Percentiles rank a stretch among this genome's conserved stretches.
phyloP scores from a whole-genome alignment of 2,113 vertebrate genomes.

The Spea bombifrons region DNA sequence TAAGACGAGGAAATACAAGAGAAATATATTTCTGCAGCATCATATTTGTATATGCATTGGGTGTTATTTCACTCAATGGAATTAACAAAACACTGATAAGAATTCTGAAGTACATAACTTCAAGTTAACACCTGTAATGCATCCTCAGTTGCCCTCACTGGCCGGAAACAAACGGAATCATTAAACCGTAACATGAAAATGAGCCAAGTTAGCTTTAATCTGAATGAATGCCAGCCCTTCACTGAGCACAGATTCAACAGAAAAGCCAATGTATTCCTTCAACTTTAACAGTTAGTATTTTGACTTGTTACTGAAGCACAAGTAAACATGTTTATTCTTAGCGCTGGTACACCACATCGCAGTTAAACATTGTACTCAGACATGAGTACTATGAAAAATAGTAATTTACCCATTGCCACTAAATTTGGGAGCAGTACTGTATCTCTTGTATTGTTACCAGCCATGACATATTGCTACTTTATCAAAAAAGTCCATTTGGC shows the following conservation, averaged over 20 bases:
- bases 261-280: slow-evolving; percentile 16
- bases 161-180: slow-evolving; percentile 28
- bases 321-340: not conserved
- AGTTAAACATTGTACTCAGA: too few relatives aligned
- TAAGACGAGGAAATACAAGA: too few relatives aligned
- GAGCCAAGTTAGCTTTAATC: slow-evolving; percentile 37
- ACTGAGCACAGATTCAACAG: slow-evolving; percentile 37
- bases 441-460: too few relatives aligned
- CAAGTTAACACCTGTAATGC: slow-evolving; percentile 38
- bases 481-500: too few relatives aligned
- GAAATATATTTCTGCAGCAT: too few relatives aligned
- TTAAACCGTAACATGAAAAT: slow-evolving; percentile 29
- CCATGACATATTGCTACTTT: too few relatives aligned
- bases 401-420: too few relatives aligned
- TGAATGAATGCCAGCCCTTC: slow-evolving; percentile 36
- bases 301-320: slow-evolving; percentile 23
- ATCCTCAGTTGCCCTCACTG: slow-evolving; percentile 40
- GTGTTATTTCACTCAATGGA: too few relatives aligned
- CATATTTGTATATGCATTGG: too few relatives aligned
- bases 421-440: too few relatives aligned
- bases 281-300: slow-evolving; percentile 29
- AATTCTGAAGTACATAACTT: slow-evolving; percentile 28
- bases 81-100: not conserved
- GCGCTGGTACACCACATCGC: too few relatives aligned
- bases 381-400: too few relatives aligned